Conservation (phyloP, 37 sponge, comb jelly and placozoan species). For the Eunapius fragilis region DNA sequence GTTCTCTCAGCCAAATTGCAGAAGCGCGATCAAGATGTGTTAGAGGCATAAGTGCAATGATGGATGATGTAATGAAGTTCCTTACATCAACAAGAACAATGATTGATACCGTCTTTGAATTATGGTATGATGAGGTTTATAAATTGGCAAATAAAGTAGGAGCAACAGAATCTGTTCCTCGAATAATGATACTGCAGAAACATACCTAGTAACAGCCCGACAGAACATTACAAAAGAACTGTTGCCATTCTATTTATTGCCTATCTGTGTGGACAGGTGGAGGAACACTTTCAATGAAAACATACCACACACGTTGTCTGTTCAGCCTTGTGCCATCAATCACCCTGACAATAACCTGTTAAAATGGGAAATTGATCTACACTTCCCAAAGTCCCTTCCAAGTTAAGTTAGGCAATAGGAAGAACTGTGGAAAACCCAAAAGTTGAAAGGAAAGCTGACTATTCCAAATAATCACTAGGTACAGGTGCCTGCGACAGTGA, state of each 20-base stretch:
- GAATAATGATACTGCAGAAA: constrained; percentile 23
- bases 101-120: constrained; percentile 31
- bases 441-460: constrained; percentile 20
- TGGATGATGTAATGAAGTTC: constrained; percentile 20
- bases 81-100: constrained; percentile 12
- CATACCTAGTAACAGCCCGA: constrained; percentile 23
- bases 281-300: constrained; percentile 5
- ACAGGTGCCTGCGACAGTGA: constrained; percentile 34
- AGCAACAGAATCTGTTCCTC: constrained; percentile 34
- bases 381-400: constrained; percentile 27
- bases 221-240: constrained; percentile 38
- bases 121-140: constrained; percentile 48
- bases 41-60: constrained; percentile 23
- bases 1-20: constrained; percentile 47
- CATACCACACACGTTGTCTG: constrained; percentile 19
- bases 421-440: constrained; percentile 26
- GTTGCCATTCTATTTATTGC: constrained; percentile 54
- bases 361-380: constrained; percentile 29
- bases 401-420: no score
- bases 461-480: constrained; percentile 22
- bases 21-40: constrained; percentile 54
- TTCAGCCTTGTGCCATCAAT: constrained; percentile 32
- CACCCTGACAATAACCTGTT: not conserved
- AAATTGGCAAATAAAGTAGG: constrained; percentile 31
- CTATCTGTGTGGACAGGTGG: constrained; percentile 11